Evolutionary conservation across 2,113 vertebrate genomes (phyloP), one percentile per base, ranked within the genome.

Genomic region (Ranitomeya imitator): DNA sequence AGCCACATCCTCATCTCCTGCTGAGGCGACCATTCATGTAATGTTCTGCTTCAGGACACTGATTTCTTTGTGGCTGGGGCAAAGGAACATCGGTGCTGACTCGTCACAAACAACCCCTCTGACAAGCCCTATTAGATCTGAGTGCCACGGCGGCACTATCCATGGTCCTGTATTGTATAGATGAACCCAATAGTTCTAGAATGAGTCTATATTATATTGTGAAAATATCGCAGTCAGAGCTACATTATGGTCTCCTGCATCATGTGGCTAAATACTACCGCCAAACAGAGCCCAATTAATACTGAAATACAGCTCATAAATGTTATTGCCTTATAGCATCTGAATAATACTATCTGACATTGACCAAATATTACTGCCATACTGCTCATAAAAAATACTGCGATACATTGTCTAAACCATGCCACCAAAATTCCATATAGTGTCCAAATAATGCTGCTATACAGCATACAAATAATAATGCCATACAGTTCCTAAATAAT

Each of bases 1-100:
- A 2, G 65, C 52, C 65, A 69, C 51, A 54, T 52, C 13, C 81
- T 52, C 11, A 37, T 8, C 19, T 59, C 57, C 79, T 31, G 79
- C 57, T 65, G 60, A 7, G 79, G 14, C 7, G 12, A 31, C 31
- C 37, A 15, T 13, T 71, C 63, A 71, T 84, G 63, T 55, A 4
- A 71, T 52, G 45, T 55, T 81, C 79, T 71, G 37, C 37, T 67
- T 83, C 61, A 69, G 63, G 60, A 67, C 60, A 59, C 59, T 61
- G 23, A 83, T 83, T 65, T 51, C 1, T 45, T 4, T 12, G 16
- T 15, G 78, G 16, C 57, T 45, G 79, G 55, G 59, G 8, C 16
- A 4, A 1, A 13, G 79, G 10, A 26, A 7, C 71, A 13, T 12
- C 69, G 3, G 26, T 23, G 80, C 80, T 83, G 80, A 83, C 37